Percentiles rank a stretch among this genome's conserved stretches.
Evolutionary conservation across 2,113 vertebrate genomes (phyloP).

Genomic region (Syrrhaptes paradoxus): DNA sequence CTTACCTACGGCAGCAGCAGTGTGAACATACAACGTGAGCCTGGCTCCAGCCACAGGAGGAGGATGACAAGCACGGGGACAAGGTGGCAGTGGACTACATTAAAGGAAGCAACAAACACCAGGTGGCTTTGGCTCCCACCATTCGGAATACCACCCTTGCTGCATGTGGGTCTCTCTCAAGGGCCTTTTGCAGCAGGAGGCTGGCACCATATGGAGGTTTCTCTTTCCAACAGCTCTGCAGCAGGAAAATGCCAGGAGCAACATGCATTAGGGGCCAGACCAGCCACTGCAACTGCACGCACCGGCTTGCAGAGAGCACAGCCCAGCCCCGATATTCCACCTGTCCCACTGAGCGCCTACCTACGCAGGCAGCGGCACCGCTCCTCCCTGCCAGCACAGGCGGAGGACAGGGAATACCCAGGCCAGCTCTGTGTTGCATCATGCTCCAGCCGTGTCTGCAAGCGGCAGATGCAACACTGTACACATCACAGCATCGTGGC

Average conservation of each 20-base stretch:
- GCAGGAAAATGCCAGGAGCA: not conserved
- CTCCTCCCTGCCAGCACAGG: not conserved
- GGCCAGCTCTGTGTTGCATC: not conserved
- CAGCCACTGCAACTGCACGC: not conserved
- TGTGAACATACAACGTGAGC: not conserved
- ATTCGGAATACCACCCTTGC: not conserved
- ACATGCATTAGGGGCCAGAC: accelerated
- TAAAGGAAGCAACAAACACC: not conserved
- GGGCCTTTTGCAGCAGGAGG: not conserved
- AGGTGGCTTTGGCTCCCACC: not conserved
- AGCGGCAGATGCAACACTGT: not conserved
- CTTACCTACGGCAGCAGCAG: not conserved
- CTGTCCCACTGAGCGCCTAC: not conserved
- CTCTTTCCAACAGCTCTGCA: not conserved
- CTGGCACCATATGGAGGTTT: not conserved
- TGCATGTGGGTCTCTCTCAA: not conserved
- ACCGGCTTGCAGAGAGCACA: not conserved
- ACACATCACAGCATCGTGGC: not conserved
- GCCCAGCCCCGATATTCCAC: accelerated
- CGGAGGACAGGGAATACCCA: not conserved
- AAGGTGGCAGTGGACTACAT: not conserved
- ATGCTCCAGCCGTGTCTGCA: not conserved
- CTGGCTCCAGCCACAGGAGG: not conserved
- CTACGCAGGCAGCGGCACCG: accelerated
- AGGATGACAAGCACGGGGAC: accelerated